phyloP scores from a whole-genome alignment of 2,797 vertebrate species.

The Calcarius lapponicus region DNA sequence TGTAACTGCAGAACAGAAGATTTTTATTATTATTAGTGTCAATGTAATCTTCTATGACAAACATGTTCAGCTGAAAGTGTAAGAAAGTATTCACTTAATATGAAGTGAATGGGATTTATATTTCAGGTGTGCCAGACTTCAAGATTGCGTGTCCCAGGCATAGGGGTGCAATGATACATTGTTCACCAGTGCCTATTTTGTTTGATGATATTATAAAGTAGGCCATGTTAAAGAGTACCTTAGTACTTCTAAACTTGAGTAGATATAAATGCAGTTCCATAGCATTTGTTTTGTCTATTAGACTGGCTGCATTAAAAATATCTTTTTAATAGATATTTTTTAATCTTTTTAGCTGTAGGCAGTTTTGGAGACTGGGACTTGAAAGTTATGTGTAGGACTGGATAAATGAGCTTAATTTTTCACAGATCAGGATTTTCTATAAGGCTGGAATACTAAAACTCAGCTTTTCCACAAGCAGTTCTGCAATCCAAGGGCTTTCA shows the following conservation, averaged over 20 bases:
- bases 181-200: not conserved
- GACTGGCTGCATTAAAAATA: not conserved
- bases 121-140: not conserved
- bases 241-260: not conserved
- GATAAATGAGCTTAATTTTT: not conserved
- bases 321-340: not conserved
- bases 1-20: not conserved
- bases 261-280: not conserved
- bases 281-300: not conserved
- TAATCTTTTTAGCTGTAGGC: not conserved
- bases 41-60: not conserved
- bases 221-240: not conserved
- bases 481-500: not conserved
- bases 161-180: not conserved
- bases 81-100: not conserved
- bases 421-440: not conserved
- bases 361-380: not conserved
- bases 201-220: not conserved
- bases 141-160: not conserved
- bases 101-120: not conserved
- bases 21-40: not conserved
- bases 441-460: not conserved
- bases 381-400: not conserved
- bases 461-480: not conserved
- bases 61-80: not conserved